A percentile compares a stretch with the other conserved stretches of the same genome.
phyloP scores from a whole-genome alignment of 1,140 invertebrate species.

The Odontomachus brunneus region DNA sequence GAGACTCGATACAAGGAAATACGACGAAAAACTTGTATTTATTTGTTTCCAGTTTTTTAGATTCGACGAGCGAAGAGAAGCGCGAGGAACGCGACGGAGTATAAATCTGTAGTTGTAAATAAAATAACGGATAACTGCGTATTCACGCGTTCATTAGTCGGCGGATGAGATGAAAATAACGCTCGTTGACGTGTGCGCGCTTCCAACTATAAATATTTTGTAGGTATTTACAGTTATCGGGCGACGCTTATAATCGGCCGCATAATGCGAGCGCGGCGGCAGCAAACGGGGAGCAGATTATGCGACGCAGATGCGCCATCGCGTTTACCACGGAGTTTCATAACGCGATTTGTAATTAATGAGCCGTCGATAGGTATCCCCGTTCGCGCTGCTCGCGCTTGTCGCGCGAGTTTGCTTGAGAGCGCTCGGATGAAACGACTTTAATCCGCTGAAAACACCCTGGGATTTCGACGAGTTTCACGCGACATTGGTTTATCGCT shows the following conservation, averaged over 20 bases:
- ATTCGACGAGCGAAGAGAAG: no score
- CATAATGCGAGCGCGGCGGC: not conserved
- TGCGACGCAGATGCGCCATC: not conserved
- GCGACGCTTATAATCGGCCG: not conserved
- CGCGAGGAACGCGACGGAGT: no score
- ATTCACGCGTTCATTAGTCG: not conserved
- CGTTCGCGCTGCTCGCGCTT: not conserved
- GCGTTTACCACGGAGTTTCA: constrained; percentile 39
- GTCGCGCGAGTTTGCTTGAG: not conserved
- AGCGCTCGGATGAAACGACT: not conserved
- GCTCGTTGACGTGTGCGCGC: not conserved
- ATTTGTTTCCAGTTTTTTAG: no score
- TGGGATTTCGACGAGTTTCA: not conserved
- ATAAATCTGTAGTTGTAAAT: not conserved
- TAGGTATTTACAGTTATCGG: not conserved
- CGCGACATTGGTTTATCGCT: not conserved
- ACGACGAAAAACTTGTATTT: not conserved
- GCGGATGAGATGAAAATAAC: not conserved
- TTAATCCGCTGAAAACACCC: constrained; percentile 16
- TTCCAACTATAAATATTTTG: not conserved
- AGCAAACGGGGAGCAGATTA: not conserved
- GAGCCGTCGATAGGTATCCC: constrained; percentile 5
- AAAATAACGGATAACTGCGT: not conserved
- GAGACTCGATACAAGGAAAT: not conserved
- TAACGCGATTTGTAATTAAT: constrained; percentile 61